Base-by-base conservation (phyloP, 2,113 vertebrate species). In the Silurus meridionalis region DNA sequence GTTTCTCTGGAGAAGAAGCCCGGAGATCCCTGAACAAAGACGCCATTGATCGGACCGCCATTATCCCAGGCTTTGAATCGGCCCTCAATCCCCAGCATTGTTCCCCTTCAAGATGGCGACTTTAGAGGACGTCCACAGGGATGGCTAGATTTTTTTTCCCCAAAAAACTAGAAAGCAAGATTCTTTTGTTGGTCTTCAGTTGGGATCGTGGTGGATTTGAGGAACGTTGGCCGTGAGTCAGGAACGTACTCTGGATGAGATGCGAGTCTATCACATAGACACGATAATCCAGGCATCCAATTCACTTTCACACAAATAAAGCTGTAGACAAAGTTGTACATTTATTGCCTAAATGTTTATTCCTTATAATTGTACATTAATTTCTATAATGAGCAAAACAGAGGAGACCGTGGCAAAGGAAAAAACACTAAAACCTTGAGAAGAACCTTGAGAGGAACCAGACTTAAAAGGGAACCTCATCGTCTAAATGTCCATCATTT, bases 11-110 rank as follows among this genome's bases (percentile, higher is more conserved):
- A 60, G 71, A 69, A 63, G 66, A 88, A 52, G 66, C 79, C 37
- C 84, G 63, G 60, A 61, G 52, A 17, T 23, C 4, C 67, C 55
- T 8, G 74, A 89, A 94, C 93, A 94, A 94, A 92, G 92, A 67
- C 57, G 37, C 60, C 90, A 92, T 94, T 94, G 90, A 94, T 89
- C 61, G 82, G 78, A 88, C 87, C 86, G 48, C 80, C 77, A 82
- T 85, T 87, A 91, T 91, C 88, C 85, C 66, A 57, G 52, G 46
- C 82, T 55, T 88, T 67, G 23, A 64, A 50, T 84, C 67, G 83
- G 83, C 84, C 84, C 89, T 89, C 79, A 57, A 79, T 85, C 71
- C 37, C 25, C 83, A n/a, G 53, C 50, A 84, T 87, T 71, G 67
- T 86, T 83, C 86, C 72, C 37, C 82, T 61, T 64, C 71, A 57